Evolutionary conservation across 2,888 invertebrate genomes (phyloP), one percentile per base, ranked within the genome.

Genomic region (Drosophila macrospina): DNA sequence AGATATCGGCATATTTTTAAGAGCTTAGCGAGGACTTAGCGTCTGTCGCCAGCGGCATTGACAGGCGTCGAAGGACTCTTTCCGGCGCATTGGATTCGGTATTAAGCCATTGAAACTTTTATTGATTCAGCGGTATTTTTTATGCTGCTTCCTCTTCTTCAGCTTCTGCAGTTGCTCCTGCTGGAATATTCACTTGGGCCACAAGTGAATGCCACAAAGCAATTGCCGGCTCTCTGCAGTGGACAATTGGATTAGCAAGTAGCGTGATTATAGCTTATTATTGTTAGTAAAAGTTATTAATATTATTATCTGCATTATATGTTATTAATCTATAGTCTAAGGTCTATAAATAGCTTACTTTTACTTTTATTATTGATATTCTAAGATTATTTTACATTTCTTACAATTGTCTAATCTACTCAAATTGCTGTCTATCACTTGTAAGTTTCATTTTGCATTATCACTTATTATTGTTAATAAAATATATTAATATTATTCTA

Each of bases 71-170:
- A 54, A 74, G 71, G 70, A 61, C 77, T 51, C 66, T 71, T 84
- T 78, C 74, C 74, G 76, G 59, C 36, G 59, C 41, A 68, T 61
- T 52, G 60, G 65, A 54, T 75, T 65, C 50, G 62, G 70, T 64
- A 85, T 75, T 85, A 85, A 79, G 83, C 83, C 81, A 83, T 83
- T 64, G 80, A 82, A 82, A 86, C 79, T 86, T 86, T 84, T 83
- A 83, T 82, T 86, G 81, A 82, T 86, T 86, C 80, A 82, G 78
- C 45, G 77, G 52, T 52, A 66, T 73, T 77, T 13, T 20, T 45
- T 39, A 20, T 20, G 20, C 20, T 30, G 8, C 16, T 44, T 11
- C 32, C 20, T 30, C 44, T 51, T 56, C 20, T 20, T 20, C 20
- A 8, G 16, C 2, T 7, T 1, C 37, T 50, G 37, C 20, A 11